phyloP scores from a whole-genome alignment of 2,113 vertebrate genomes.

The Siniperca knerii region DNA sequence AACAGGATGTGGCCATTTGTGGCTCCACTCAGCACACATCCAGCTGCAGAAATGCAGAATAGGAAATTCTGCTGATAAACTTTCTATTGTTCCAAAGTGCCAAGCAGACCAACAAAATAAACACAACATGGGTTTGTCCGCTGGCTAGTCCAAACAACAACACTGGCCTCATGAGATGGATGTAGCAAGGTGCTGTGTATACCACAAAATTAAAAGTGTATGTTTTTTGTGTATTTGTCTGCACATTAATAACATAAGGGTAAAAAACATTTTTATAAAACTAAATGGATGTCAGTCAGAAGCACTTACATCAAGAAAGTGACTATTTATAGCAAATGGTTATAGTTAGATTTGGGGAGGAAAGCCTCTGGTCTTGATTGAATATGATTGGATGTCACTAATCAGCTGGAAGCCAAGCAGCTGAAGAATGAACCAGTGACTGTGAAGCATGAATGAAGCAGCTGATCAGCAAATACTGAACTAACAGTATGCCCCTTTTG shows the following conservation, averaged over 20 bases:
- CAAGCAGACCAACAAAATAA: conserved; percentile 31
- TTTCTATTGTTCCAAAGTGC: conserved; percentile 52
- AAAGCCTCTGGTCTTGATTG: background rate
- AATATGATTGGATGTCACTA: background rate
- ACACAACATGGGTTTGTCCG: conserved; percentile 44
- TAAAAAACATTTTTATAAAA: background rate
- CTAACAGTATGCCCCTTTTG: background rate
- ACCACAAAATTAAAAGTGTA: background rate
- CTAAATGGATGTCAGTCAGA: background rate
- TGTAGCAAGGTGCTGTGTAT: background rate
- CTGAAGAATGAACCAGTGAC: conserved; percentile 12
- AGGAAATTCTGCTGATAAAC: conserved; percentile 61
- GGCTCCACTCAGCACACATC: conserved; percentile 25
- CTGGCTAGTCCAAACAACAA: conserved; percentile 36
- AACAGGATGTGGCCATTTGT: conserved; percentile 57
- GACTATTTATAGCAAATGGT: background rate
- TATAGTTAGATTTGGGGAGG: background rate
- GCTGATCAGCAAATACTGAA: background rate
- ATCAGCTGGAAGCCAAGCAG: conserved; percentile 12
- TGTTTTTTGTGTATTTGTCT: background rate
- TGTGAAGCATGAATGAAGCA: background rate
- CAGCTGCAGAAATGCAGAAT: conserved; percentile 44
- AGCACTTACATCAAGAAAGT: background rate
- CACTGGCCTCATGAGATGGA: background rate
- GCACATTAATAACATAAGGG: background rate